phyloP scores from a whole-genome alignment of 1,140 invertebrate genomes.

The Lepidostoma basale region DNA sequence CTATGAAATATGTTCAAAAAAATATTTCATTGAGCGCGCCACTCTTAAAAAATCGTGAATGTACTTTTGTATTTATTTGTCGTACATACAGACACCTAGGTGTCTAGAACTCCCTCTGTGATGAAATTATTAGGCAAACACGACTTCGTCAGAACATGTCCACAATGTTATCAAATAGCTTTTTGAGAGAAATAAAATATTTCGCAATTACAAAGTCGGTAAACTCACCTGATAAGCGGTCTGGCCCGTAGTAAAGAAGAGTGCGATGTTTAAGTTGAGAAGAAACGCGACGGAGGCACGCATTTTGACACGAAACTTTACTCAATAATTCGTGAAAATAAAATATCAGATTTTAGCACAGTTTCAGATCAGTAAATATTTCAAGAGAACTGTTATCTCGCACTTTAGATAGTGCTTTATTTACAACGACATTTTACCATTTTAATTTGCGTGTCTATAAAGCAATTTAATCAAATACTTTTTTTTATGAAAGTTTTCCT shows the following conservation, averaged over 20 bases:
- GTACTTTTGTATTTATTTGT: too few relatives aligned
- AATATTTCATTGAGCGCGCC: too few relatives aligned
- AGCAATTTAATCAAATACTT: slow-evolving; percentile 1
- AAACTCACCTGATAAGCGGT: slow-evolving; percentile 38
- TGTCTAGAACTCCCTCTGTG: too few relatives aligned
- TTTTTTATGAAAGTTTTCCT: not conserved
- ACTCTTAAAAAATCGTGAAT: too few relatives aligned
- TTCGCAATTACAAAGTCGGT: not conserved
- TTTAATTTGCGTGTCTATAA: not conserved
- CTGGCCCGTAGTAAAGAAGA: slow-evolving; percentile 37
- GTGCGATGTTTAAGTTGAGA: slow-evolving; percentile 39
- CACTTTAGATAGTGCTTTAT: not conserved
- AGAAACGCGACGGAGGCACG: slow-evolving; percentile 37
- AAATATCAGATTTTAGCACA: too few relatives aligned
- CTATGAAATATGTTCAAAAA: too few relatives aligned
- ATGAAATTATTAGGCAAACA: too few relatives aligned
- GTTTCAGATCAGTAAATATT: too few relatives aligned
- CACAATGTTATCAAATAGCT: not conserved
- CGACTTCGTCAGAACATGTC: not conserved
- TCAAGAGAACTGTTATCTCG: not conserved
- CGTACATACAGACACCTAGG: too few relatives aligned
- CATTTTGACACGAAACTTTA: slow-evolving; percentile 25
- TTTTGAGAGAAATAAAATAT: not conserved
- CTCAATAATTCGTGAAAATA: not conserved
- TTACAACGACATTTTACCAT: slow-evolving; percentile 1